phyloP scores from a whole-genome alignment of 2,113 vertebrate genomes.

The Columba janthina region DNA sequence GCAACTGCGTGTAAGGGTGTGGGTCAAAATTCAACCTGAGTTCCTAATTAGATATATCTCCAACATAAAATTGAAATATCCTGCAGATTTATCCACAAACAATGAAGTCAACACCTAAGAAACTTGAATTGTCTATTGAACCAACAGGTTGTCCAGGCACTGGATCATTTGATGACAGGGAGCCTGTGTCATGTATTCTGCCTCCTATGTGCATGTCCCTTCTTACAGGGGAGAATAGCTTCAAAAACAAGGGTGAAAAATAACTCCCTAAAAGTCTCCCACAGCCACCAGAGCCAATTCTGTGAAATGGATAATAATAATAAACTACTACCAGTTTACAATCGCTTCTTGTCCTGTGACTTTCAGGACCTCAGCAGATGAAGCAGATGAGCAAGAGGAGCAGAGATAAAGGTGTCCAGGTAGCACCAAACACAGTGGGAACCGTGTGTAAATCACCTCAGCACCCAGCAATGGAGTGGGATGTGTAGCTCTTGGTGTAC shows the following conservation, averaged over 20 bases:
- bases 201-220: not conserved
- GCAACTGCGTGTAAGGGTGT: not conserved
- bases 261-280: not conserved
- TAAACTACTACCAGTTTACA: not conserved
- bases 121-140: not conserved
- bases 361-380: not conserved
- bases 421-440: not conserved
- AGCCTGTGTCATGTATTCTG: not conserved
- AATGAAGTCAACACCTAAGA: not conserved
- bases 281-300: not conserved
- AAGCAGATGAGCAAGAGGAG: not conserved
- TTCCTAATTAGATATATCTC: not conserved
- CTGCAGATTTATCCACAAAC: not conserved
- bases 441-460: rapidly evolving
- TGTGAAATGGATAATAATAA: not conserved
- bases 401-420: not conserved
- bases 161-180: not conserved
- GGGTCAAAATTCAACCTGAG: not conserved
- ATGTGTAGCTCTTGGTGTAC: not conserved
- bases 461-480: rapidly evolving
- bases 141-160: not conserved
- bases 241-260: not conserved
- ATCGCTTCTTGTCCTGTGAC: not conserved
- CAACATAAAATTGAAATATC: not conserved
- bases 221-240: not conserved